These are phyloP conservation scores for Pristionchus entomophagus DNA, from an alignment of 2,888 invertebrate species.

Conservation along the genomic window DNA sequence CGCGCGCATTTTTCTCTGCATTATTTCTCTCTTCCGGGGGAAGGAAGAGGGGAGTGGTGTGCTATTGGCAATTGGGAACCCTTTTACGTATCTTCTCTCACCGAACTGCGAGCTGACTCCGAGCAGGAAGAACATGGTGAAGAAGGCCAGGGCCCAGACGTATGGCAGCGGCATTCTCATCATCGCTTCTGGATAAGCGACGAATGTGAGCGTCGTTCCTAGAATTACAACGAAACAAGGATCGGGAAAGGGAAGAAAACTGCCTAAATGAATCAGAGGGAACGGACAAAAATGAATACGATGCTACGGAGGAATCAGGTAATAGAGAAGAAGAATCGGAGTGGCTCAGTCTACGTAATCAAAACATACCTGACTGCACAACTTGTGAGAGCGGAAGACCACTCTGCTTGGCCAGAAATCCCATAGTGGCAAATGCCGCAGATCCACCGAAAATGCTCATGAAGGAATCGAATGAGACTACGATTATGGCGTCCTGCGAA, in stretches of 20 bases:
- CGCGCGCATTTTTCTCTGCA: neutral
- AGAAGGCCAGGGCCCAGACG: slow-evolving; percentile 47
- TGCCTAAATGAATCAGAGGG: too few species aligned
- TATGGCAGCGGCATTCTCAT: slow-evolving; percentile 19
- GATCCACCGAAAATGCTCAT: slow-evolving; percentile 53
- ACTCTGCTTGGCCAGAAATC: slow-evolving; percentile 51
- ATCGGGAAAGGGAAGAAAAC: too few species aligned
- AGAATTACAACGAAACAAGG: neutral
- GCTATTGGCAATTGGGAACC: neutral
- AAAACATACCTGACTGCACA: slow-evolving; percentile 37
- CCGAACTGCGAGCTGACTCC: slow-evolving; percentile 51
- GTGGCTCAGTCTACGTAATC: neutral
- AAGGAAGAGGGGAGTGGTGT: neutral
- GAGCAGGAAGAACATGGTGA: slow-evolving; percentile 49
- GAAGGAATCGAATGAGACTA: slow-evolving; percentile 46
- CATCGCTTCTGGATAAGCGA: slow-evolving; percentile 52
- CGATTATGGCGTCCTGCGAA: slow-evolving; percentile 46
- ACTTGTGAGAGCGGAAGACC: slow-evolving; percentile 42
- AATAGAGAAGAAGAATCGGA: neutral
- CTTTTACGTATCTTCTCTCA: neutral
- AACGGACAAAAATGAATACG: too few species aligned
- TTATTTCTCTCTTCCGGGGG: neutral
- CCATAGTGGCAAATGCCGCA: slow-evolving; percentile 53
- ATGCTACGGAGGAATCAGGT: neutral
- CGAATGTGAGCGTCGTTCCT: slow-evolving; percentile 49